phyloP scores from a whole-genome alignment of 2,797 vertebrate genomes.

The Phoeniculus purpureus region DNA sequence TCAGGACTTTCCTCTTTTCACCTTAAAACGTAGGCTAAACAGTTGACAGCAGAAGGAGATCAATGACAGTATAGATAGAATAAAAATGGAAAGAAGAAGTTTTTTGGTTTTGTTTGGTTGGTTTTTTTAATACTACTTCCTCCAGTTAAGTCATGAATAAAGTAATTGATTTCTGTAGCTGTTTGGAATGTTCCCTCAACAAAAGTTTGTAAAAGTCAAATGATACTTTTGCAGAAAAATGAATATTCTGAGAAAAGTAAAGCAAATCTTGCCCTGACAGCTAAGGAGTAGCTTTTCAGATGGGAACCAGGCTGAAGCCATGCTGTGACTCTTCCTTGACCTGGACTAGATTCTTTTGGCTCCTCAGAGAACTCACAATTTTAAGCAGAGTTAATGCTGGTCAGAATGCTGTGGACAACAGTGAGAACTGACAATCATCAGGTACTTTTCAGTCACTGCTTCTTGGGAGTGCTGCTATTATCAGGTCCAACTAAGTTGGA shows the following conservation, averaged over 20 bases:
- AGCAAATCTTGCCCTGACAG: not conserved
- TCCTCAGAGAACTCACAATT: not conserved
- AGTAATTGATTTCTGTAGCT: not conserved
- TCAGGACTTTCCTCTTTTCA: not conserved
- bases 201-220: not conserved
- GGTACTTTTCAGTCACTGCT: not conserved
- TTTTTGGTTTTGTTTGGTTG: not conserved
- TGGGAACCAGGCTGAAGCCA: not conserved
- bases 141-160: not conserved
- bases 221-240: conserved; percentile 4
- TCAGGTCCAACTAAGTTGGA: not conserved
- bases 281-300: not conserved
- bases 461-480: not conserved
- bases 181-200: not conserved
- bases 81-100: not conserved
- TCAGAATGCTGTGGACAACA: not conserved
- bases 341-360: not conserved
- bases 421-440: not conserved
- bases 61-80: not conserved
- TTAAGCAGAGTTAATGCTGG: not conserved
- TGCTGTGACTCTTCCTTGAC: not conserved
- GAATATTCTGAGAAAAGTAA: not conserved
- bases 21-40: not conserved
- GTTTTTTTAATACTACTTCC: not conserved
- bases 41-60: not conserved